These are phyloP conservation scores for Aphis gossypii DNA, from an alignment of 1,140 invertebrate genomes.

Conservation along the genomic window DNA sequence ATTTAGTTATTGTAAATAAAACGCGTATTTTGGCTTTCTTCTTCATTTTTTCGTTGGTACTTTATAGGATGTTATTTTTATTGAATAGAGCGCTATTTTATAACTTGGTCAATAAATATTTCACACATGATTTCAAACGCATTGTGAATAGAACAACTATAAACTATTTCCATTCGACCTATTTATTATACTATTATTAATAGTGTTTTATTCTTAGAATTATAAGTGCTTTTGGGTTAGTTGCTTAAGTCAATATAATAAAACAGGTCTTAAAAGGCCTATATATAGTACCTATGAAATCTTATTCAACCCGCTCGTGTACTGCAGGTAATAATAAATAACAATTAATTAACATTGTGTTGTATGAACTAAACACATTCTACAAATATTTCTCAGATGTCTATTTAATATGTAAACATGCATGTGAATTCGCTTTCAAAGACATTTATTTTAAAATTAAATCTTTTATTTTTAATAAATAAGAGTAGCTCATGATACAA, in stretches of 20 bases:
- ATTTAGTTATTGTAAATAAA: not conserved
- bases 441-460: not conserved
- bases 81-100: not conserved
- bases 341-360: not conserved
- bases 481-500: no score
- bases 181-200: not conserved
- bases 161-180: conserved; percentile 25
- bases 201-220: not conserved
- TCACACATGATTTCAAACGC: not conserved
- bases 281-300: not conserved
- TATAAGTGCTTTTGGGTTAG: not conserved
- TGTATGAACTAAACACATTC: not conserved
- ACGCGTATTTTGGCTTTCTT: not conserved
- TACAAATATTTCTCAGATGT: no score
- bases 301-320: not conserved
- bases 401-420: no score
- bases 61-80: not conserved
- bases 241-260: not conserved
- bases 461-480: no score
- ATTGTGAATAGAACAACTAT: not conserved
- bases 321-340: not conserved
- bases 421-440: not conserved
- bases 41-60: not conserved
- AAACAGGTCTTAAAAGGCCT: not conserved
- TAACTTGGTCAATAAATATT: conserved; percentile 11